Conservation (phyloP, 2,888 invertebrate genomes). For the Amphipoea oculea region DNA sequence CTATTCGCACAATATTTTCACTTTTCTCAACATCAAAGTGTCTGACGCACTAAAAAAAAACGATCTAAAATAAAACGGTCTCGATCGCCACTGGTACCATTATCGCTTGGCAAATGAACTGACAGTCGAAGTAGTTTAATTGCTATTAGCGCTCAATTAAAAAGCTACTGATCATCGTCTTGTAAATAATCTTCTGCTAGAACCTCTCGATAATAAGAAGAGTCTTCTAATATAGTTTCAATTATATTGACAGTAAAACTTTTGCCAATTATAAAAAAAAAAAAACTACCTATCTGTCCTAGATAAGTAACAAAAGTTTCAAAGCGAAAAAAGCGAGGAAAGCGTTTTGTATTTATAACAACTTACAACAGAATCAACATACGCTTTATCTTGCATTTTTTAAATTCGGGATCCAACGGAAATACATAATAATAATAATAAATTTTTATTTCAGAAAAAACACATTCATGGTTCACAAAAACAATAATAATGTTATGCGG, state of each 20-base stretch:
- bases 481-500: too few relatives aligned
- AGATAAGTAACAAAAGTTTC: background rate
- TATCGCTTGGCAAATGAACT: conserved; percentile 1
- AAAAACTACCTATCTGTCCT: background rate
- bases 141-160: conserved; percentile 1
- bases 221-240: background rate
- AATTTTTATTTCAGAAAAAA: too few relatives aligned
- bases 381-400: too few relatives aligned
- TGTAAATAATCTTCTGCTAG: conserved; percentile 3
- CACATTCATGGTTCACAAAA: too few relatives aligned
- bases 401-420: too few relatives aligned
- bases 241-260: background rate
- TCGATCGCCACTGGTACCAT: background rate
- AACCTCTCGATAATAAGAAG: background rate
- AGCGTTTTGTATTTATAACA: background rate
- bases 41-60: too few relatives aligned
- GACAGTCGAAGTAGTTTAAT: background rate
- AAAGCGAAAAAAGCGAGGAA: background rate
- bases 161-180: background rate
- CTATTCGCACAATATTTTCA: background rate
- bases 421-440: too few relatives aligned
- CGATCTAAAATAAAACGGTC: background rate
- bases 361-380: background rate
- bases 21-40: background rate
- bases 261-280: background rate